Evolutionary conservation across 2,888 invertebrate genomes (phyloP), one percentile per base, ranked within the genome.

Genomic region (Tipula confusa): DNA sequence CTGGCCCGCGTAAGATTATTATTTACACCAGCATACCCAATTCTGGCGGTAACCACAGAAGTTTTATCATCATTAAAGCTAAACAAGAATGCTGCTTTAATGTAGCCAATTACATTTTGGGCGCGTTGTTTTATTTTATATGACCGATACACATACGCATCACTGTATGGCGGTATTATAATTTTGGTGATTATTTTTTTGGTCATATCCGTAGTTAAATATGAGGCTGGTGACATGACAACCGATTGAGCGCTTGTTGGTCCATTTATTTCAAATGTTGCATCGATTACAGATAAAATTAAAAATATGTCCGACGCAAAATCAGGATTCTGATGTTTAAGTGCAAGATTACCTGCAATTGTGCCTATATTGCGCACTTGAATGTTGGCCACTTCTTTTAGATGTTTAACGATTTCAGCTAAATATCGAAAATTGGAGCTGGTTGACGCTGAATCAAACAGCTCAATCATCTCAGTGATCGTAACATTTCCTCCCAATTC

Each of bases 91-190:
- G 93, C 95, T 24, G 94, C 94, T 86, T 95, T 95, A 0, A 96
- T 93, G 83, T 93, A 92, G 0, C 95, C 95, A 86, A 94, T 94
- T 0, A 94, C 92, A 86, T 93, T 95, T 89, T 94, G 94, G 0
- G 93, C 91, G 84, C 94, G 89, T 0, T 93, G 93, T 92, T 93
- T 94, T 82, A 95, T 92, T 94, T 95, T 86, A 88, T 91, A 91
- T 5, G 91, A 90, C 85, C 89, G 88, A 84, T 90, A 90, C 5
- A 87, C 86, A 83, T 89, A 89, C 84, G 86, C 86, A 79, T 87
- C 83, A n/a, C 85, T 85, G 13, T 91, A 24, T 29, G 87, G 86
- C 33, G 86, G 86, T 4, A 89, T 83, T 79, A 85, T 85, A 31
- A 89, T 86, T 29, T 85, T 86, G 84, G 86, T 86, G 11, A 89